A percentile compares a stretch with the other conserved stretches of the same genome.
Conservation (phyloP, 2,797 vertebrate species). For the Hyperoplus lanceolatus region DNA sequence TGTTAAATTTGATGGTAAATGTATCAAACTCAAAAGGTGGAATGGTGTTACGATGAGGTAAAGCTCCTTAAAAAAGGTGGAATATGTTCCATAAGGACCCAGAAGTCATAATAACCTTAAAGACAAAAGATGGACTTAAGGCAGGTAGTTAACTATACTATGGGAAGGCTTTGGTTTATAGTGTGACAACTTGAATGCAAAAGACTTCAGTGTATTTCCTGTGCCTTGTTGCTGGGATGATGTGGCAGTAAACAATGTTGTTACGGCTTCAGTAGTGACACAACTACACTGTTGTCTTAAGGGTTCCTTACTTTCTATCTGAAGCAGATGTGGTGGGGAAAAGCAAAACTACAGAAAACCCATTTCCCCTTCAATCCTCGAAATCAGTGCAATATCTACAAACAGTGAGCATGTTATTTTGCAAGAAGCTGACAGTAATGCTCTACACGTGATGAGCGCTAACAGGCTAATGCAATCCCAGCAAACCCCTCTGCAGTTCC, state of each 20-base stretch:
- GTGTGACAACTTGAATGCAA: neutral
- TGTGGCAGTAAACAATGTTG: neutral
- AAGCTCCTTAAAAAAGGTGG: neutral
- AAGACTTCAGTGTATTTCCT: neutral
- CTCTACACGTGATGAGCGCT: conserved; percentile 81
- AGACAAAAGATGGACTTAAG: neutral
- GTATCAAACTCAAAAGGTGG: neutral
- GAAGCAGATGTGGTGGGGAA: conserved; percentile 50
- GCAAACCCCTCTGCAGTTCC: conserved; percentile 85
- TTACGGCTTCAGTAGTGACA: neutral
- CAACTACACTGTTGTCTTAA: neutral
- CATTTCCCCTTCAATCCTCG: conserved; percentile 73
- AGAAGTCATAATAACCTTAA: neutral
- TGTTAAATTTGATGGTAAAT: neutral
- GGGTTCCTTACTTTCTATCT: conserved; percentile 54
- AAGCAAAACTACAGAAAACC: conserved; percentile 59
- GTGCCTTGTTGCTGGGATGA: neutral
- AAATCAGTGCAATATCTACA: conserved; percentile 68
- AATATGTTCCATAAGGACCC: neutral
- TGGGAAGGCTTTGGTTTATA: neutral
- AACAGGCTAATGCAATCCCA: conserved; percentile 84
- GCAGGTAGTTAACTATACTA: neutral
- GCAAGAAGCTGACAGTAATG: conserved; percentile 83
- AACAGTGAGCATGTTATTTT: conserved; percentile 74
- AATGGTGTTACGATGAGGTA: neutral